Evolutionary conservation across 2,113 vertebrate species (phyloP), one percentile per base, ranked within the genome.

Genomic region (Melanerpes aurifrons): DNA sequence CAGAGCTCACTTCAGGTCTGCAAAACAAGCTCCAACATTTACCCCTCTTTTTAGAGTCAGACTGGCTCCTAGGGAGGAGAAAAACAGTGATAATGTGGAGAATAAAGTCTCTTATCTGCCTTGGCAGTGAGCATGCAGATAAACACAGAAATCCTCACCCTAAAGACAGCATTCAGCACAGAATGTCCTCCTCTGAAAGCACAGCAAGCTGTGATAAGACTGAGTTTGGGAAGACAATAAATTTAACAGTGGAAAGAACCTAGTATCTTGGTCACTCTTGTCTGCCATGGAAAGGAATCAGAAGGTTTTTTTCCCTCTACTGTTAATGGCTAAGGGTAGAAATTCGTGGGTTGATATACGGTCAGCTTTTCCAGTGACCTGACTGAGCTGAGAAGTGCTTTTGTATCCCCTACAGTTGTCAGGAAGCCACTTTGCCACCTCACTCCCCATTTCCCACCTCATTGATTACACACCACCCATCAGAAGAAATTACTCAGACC

Each of bases 101-200:
- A 94, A 91, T 84, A 82, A 85, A 87, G 56, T 84, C 92, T 68
- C 66, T 89, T 94, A 94, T 88, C 93, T 94, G 72, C 10, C 63
- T 72, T 43, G 45, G 85, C 86, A 92, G 67, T 47, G 40, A 93
- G 67, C 0, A 2, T 86, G 66, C 89, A 88, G 82, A 93, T 88
- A 92, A 96, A 92, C 87, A 88, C 73, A 69, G 81, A 94, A 84
- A 72, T 56, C 72, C 54, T 54, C 73, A 86, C 61, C 66, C 70
- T 32, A 63, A 86, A 92, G 73, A 87, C 11, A 25, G 79, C 56
- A 17, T 35, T 58, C 64, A 89, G 85, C 72, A 64, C 64, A 45
- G 71, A 87, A 74, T 74, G 47, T 68, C 18, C 25, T 81, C 7
- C 1, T 69, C 73, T 75, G 73, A 88, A 92, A 88, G 50, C 73